A percentile compares a stretch with the other conserved stretches of the same genome.
These are phyloP conservation scores for Eupithecia tripunctaria DNA, from an alignment of 2,888 invertebrate genomes.

Conservation along the genomic window DNA sequence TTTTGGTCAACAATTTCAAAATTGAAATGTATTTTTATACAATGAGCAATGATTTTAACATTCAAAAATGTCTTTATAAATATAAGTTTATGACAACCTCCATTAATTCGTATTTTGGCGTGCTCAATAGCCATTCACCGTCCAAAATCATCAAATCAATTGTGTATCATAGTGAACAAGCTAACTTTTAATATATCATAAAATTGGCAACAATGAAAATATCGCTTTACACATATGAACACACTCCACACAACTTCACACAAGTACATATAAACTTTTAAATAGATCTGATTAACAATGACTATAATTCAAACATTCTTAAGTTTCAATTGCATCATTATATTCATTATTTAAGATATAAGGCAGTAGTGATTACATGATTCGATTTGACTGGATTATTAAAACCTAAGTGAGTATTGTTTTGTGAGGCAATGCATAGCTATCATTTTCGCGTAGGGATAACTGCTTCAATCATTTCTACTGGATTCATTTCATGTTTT, in stretches of 20 bases:
- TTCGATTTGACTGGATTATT: not conserved
- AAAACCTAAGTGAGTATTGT: conserved; percentile 13
- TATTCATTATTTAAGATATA: not conserved
- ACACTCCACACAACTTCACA: conserved; percentile 38
- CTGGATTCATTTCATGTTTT: conserved; percentile 16
- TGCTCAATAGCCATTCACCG: conserved; percentile 16
- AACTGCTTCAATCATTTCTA: conserved; percentile 19
- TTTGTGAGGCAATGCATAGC: not conserved
- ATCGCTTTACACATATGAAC: conserved; percentile 50
- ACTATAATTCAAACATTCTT: conserved; percentile 32
- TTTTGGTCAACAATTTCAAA: conserved; percentile 44
- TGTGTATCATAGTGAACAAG: conserved; percentile 33
- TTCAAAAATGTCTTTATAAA: conserved; percentile 46
- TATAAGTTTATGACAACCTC: conserved; percentile 35
- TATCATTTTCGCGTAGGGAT: not conserved
- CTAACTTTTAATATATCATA: conserved; percentile 53
- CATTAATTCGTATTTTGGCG: conserved; percentile 39
- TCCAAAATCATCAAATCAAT: conserved; percentile 11
- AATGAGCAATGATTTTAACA: conserved; percentile 53
- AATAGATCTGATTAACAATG: conserved; percentile 30
- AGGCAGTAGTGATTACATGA: not conserved
- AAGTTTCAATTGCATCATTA: conserved; percentile 36
- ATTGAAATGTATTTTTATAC: conserved; percentile 42
- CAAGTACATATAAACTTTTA: conserved; percentile 43
- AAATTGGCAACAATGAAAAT: conserved; percentile 79